Percentiles rank a stretch among this genome's conserved stretches.
phyloP scores from a whole-genome alignment of 2,797 vertebrate genomes.

The Leptodactylus fallax region DNA sequence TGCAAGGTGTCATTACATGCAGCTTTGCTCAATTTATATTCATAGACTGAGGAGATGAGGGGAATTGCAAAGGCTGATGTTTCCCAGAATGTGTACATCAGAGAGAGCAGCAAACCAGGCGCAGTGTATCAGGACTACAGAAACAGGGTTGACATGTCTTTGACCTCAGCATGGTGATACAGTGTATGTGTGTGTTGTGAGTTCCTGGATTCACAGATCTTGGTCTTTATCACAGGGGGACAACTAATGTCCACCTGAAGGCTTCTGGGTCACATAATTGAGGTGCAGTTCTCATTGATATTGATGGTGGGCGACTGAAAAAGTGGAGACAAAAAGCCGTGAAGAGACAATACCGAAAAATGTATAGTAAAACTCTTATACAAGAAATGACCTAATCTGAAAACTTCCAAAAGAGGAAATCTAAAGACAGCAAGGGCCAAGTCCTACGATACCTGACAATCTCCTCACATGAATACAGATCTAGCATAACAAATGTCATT shows the following conservation, averaged over 20 bases:
- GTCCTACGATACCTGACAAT: neutral
- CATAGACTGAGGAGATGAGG: slow-evolving; percentile 38
- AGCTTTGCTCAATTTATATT: slow-evolving; percentile 39
- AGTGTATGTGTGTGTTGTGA: neutral
- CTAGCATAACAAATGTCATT: too few relatives aligned
- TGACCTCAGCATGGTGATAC: neutral
- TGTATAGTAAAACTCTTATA: too few relatives aligned
- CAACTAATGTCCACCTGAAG: too few relatives aligned
- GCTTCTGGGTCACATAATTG: too few relatives aligned
- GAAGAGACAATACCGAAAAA: too few relatives aligned
- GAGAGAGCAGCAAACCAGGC: neutral
- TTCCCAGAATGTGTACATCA: neutral
- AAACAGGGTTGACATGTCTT: neutral
- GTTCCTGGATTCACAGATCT: neutral
- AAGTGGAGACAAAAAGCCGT: too few relatives aligned
- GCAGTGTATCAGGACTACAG: neutral
- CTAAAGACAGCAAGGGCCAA: neutral
- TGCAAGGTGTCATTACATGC: slow-evolving; percentile 16
- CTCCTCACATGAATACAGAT: too few relatives aligned
- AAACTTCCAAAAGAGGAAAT: too few relatives aligned
- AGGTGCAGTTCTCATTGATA: too few relatives aligned
- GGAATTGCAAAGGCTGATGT: neutral
- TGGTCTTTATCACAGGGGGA: too few relatives aligned
- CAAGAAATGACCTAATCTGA: too few relatives aligned
- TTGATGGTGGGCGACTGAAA: too few relatives aligned